Percentiles rank a stretch among this genome's conserved stretches.
These are phyloP conservation scores for Neomorphus geoffroyi DNA, from an alignment of 2,797 vertebrate genomes.

Conservation along the genomic window DNA sequence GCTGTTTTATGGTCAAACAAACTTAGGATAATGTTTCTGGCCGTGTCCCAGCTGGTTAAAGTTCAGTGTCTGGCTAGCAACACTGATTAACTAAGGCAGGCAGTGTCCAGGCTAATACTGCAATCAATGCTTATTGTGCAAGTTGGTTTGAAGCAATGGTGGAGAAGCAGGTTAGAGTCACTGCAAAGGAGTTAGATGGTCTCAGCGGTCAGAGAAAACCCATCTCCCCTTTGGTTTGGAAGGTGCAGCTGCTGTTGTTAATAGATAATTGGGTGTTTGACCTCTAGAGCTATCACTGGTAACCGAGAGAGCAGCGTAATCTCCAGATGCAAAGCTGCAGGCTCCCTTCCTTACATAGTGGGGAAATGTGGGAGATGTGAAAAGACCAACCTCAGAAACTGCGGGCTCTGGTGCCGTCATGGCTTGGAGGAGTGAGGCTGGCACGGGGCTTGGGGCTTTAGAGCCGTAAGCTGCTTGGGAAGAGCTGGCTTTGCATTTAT, in stretches of 20 bases:
- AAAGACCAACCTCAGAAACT: not conserved
- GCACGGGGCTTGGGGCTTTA: not conserved
- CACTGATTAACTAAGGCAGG: not conserved
- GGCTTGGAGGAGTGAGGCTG: not conserved
- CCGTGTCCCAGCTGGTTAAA: not conserved
- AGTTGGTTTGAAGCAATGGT: not conserved
- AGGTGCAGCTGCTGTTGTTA: not conserved
- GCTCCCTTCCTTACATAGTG: not conserved
- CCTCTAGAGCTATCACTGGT: not conserved
- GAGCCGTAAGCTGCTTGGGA: slow-evolving; percentile 28
- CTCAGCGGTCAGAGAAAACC: not conserved
- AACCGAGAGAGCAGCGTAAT: rapidly evolving
- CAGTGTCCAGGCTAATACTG: rapidly evolving
- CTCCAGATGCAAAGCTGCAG: not conserved
- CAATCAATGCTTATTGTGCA: rapidly evolving
- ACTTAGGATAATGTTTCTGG: not conserved
- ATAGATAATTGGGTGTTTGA: not conserved
- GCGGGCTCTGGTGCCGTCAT: rapidly evolving
- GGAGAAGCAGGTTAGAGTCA: not conserved
- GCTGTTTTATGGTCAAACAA: not conserved
- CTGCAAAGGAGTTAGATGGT: not conserved
- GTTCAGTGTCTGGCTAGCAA: not conserved
- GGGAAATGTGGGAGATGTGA: rapidly evolving
- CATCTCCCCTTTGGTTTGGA: not conserved
- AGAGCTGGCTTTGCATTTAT: slow-evolving; percentile 8